Evolutionary conservation across 1,140 invertebrate species (phyloP).

Genomic region (Yoshiicerus persimilis): DNA sequence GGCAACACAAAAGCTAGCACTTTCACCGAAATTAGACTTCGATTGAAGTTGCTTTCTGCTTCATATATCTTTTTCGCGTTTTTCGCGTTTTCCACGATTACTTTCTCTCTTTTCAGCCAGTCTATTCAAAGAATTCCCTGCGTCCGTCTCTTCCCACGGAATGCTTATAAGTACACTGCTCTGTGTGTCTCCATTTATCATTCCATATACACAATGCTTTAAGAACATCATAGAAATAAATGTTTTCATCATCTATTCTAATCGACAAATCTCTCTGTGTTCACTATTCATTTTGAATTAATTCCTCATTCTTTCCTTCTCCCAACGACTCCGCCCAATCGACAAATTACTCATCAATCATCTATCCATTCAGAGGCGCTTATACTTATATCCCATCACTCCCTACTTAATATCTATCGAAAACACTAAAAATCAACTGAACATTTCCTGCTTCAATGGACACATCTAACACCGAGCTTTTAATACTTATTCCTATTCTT

Average conservation of each 20-base stretch:
- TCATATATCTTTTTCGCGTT: constrained; percentile 44
- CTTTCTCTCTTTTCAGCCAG: constrained; percentile 32
- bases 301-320: neutral
- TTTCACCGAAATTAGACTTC: constrained; percentile 49
- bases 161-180: neutral
- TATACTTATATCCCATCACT: too few species aligned
- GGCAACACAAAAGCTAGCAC: constrained; percentile 46
- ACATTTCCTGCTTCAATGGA: too few species aligned
- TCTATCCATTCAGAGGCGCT: too few species aligned
- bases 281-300: constrained; percentile 30
- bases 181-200: neutral
- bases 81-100: constrained; percentile 43
- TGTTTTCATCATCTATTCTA: constrained; percentile 43
- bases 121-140: neutral
- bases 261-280: constrained; percentile 38
- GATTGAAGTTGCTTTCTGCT: constrained; percentile 49
- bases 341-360: constrained; percentile 5
- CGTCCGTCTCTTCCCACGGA: neutral
- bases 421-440: too few species aligned
- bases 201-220: neutral
- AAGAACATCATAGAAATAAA: constrained; percentile 28
- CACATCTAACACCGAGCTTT: too few species aligned
- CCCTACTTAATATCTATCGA: too few species aligned
- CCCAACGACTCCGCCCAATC: neutral
- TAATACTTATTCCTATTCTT: too few species aligned